phyloP scores from a whole-genome alignment of 2,797 vertebrate genomes.

The Loris lydekkerianus region DNA sequence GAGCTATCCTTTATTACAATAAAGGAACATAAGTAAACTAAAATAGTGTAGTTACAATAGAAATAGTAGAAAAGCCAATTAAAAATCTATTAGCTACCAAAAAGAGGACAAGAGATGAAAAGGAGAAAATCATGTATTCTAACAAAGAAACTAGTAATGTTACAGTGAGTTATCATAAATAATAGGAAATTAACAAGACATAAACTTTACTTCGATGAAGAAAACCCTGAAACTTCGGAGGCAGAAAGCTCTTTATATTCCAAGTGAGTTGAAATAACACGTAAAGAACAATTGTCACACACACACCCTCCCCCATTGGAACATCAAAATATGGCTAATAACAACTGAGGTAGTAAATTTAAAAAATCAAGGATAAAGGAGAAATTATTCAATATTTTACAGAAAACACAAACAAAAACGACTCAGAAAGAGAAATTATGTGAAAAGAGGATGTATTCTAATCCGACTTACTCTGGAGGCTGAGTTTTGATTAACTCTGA shows the following conservation, averaged over 20 bases:
- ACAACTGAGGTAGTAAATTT: neutral
- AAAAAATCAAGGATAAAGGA: neutral
- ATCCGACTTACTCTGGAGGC: neutral
- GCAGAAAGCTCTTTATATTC: neutral
- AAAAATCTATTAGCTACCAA: neutral
- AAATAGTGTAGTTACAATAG: neutral
- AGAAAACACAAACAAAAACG: neutral
- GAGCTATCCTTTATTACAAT: neutral
- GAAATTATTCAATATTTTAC: neutral
- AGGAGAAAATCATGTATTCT: neutral
- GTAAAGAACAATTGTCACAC: neutral
- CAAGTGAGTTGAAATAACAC: neutral
- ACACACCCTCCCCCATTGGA: neutral
- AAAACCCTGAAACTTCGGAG: neutral
- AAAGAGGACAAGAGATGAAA: neutral
- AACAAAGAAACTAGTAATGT: neutral
- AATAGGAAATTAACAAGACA: neutral
- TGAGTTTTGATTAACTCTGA: neutral
- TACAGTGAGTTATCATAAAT: neutral
- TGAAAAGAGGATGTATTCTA: neutral
- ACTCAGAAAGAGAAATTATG: neutral
- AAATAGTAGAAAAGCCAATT: neutral
- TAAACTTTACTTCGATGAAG: neutral
- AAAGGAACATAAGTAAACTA: neutral
- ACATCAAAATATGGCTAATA: neutral